Conservation (phyloP, 2,797 vertebrate genomes). For the Dromococcyx pavoninus region DNA sequence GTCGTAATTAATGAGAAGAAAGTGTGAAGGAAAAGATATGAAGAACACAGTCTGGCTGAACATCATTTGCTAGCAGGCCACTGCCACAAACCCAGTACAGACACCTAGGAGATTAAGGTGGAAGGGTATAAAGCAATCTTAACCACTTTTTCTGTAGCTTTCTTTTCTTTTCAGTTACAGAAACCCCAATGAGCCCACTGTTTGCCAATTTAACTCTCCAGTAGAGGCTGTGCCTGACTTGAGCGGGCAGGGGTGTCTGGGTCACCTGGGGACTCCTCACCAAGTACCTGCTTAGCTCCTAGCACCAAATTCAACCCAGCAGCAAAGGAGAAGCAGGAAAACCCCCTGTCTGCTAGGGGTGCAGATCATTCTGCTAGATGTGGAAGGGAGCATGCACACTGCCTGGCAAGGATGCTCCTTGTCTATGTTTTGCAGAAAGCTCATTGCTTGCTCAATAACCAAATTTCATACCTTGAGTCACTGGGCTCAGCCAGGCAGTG, state of each 20-base stretch:
- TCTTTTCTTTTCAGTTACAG: not conserved
- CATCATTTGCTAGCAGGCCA: not conserved
- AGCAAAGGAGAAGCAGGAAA: not conserved
- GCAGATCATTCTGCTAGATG: accelerated
- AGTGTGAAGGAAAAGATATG: not conserved
- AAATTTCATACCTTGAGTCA: not conserved
- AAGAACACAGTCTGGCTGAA: not conserved
- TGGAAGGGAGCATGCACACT: not conserved
- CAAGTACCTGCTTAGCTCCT: not conserved
- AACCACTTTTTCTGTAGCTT: not conserved
- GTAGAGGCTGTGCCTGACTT: not conserved
- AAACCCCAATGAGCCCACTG: not conserved
- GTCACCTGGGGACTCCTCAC: not conserved
- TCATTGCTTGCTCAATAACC: not conserved
- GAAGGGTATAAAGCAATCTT: not conserved
- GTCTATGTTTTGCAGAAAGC: accelerated
- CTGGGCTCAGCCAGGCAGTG: not conserved
- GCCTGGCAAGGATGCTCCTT: not conserved
- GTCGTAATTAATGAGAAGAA: not conserved
- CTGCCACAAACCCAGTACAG: not conserved
- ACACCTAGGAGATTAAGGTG: not conserved
- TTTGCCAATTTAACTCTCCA: not conserved
- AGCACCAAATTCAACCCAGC: not conserved
- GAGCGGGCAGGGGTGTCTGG: accelerated
- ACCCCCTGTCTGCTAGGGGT: not conserved